phyloP scores from a whole-genome alignment of 2,113 vertebrate species.

The Poeciliopsis retropinna region DNA sequence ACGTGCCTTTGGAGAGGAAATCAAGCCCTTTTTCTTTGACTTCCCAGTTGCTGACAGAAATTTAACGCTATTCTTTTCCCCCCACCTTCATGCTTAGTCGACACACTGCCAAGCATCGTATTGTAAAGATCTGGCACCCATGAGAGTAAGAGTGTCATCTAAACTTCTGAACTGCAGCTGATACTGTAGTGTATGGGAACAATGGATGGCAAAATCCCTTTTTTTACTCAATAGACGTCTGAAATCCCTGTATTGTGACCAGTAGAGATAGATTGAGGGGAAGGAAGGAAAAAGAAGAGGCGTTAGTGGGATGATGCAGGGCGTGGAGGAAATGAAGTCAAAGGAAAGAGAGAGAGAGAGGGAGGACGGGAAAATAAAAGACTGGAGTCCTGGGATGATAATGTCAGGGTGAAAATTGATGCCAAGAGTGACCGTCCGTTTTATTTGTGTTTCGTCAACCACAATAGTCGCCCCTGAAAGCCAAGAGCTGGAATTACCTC shows the following conservation, averaged over 20 bases:
- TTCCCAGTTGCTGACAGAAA: constrained; percentile 10
- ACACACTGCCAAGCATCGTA: constrained; percentile 35
- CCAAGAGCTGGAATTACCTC: constrained; percentile 40
- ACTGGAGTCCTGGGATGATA: constrained; percentile 44
- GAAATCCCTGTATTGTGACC: constrained; percentile 66
- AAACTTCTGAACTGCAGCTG: constrained; percentile 48
- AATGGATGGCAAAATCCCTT: constrained; percentile 16
- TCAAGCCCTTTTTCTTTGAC: constrained; percentile 50
- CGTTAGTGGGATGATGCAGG: constrained; percentile 36
- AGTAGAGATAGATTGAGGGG: constrained; percentile 44
- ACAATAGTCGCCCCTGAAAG: constrained; percentile 39
- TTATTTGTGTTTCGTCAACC: constrained; percentile 65
- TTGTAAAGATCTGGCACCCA: constrained; percentile 21
- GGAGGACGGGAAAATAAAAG: constrained; percentile 28
- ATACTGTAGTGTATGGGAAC: constrained; percentile 45
- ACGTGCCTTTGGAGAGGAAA: constrained; percentile 47
- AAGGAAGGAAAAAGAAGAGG: constrained; percentile 38
- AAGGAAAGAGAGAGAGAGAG: background rate
- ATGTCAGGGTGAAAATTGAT: constrained; percentile 53
- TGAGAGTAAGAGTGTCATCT: constrained; percentile 42
- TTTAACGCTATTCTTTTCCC: constrained; percentile 19
- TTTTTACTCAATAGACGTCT: constrained; percentile 61
- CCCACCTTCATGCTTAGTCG: constrained; percentile 43
- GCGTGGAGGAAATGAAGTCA: constrained; percentile 41
- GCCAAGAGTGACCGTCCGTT: constrained; percentile 56